Percentiles rank a stretch among this genome's conserved stretches.
Evolutionary conservation across 2,888 invertebrate genomes (phyloP).

Genomic region (Timema cristinae): DNA sequence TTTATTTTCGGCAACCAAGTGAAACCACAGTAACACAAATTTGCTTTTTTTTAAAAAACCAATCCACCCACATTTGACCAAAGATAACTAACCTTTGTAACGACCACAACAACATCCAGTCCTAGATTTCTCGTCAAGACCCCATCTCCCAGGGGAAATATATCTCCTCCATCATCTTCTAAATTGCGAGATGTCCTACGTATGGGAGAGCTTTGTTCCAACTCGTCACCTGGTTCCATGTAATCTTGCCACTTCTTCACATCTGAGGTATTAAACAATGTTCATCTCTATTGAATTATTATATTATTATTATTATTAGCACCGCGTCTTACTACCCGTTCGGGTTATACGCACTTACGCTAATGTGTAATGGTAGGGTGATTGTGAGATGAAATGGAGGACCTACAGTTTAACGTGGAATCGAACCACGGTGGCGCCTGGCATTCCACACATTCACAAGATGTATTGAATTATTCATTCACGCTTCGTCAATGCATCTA

Average conservation of each 20-base stretch:
- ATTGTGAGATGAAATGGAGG: too few relatives aligned
- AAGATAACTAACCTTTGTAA: slow-evolving; percentile 68
- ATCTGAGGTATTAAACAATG: slow-evolving; percentile 44
- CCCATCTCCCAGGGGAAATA: slow-evolving; percentile 77
- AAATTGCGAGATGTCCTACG: slow-evolving; percentile 65
- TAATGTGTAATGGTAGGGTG: too few relatives aligned
- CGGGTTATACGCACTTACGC: too few relatives aligned
- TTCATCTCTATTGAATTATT: slow-evolving; percentile 30
- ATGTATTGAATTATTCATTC: slow-evolving; percentile 31
- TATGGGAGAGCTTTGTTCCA: slow-evolving; percentile 81
- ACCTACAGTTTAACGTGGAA: too few relatives aligned
- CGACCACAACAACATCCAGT: slow-evolving; percentile 93
- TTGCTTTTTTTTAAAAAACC: too few relatives aligned
- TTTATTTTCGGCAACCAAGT: too few relatives aligned
- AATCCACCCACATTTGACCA: too few relatives aligned
- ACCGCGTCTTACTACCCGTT: too few relatives aligned
- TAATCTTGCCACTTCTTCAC: slow-evolving; percentile 92
- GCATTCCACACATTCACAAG: background rate
- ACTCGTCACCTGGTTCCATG: slow-evolving; percentile 88
- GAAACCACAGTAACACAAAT: too few relatives aligned
- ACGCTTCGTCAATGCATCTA: too few relatives aligned
- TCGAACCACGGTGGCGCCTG: background rate
- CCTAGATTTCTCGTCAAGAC: slow-evolving; percentile 91
- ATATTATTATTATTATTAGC: slow-evolving; percentile 12
- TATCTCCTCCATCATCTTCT: slow-evolving; percentile 47